Percentiles rank a stretch among this genome's conserved stretches.
Conservation (phyloP, 2,888 invertebrate species). For the Caenorhabditis afra region DNA sequence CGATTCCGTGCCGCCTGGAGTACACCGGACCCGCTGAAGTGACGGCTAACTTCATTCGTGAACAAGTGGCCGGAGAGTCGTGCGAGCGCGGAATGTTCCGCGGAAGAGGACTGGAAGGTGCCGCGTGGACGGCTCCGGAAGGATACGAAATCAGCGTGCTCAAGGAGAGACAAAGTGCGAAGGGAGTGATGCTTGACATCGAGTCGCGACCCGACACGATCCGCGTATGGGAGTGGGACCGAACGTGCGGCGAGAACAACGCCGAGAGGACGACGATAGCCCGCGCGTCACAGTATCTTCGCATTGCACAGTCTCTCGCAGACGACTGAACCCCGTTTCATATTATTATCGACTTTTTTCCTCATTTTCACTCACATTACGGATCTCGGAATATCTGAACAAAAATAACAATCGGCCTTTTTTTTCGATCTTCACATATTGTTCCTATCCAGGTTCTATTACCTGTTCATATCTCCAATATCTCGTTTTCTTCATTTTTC, state of each 20-base stretch:
- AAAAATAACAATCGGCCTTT: too few relatives aligned
- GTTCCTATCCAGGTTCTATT: too few relatives aligned
- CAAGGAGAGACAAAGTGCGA: conserved; percentile 58
- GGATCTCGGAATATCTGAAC: neutral
- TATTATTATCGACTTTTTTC: neutral
- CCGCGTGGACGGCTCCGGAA: conserved; percentile 40
- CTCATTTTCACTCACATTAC: neutral
- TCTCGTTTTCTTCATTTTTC: too few relatives aligned
- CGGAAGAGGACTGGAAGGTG: conserved; percentile 62
- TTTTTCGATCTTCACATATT: too few relatives aligned
- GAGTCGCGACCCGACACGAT: conserved; percentile 27
- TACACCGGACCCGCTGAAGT: conserved; percentile 71
- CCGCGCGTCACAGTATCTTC: conserved; percentile 48
- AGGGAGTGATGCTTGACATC: conserved; percentile 47
- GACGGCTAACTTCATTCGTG: conserved; percentile 44
- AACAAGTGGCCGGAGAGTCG: conserved; percentile 38
- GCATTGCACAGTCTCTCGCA: conserved; percentile 45
- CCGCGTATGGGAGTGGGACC: conserved; percentile 57
- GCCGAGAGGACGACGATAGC: conserved; percentile 49
- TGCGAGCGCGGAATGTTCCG: conserved; percentile 53
- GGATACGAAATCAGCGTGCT: conserved; percentile 52
- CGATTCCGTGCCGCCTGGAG: conserved; percentile 70
- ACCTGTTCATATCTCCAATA: too few relatives aligned
- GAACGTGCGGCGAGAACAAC: conserved; percentile 49
- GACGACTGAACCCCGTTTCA: conserved; percentile 25